These are phyloP conservation scores for Narcine bancroftii DNA, from an alignment of 2,113 vertebrate genomes.

Conservation along the genomic window DNA sequence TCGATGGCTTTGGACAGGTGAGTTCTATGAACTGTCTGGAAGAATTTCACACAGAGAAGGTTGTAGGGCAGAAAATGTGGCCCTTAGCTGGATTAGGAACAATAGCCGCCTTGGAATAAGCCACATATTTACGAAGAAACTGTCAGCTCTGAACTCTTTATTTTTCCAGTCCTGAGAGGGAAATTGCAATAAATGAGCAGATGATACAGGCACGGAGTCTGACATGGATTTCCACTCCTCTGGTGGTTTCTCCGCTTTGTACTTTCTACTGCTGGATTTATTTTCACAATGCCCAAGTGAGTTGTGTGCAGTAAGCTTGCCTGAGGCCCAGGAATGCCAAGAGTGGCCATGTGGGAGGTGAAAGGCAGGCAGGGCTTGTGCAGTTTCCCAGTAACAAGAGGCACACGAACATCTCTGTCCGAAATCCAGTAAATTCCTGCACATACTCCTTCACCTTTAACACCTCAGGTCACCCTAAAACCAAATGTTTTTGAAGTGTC, in stretches of 20 bases:
- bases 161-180: background rate
- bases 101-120: background rate
- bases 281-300: background rate
- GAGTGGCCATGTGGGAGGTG: no score
- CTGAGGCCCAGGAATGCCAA: background rate
- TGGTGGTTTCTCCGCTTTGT: background rate
- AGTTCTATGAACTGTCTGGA: no score
- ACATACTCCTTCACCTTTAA: no score
- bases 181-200: conserved; percentile 17
- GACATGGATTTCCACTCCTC: background rate
- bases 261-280: background rate
- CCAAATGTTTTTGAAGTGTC: background rate
- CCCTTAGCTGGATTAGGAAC: background rate
- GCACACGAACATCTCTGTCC: no score
- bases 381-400: no score
- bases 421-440: no score
- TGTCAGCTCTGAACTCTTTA: background rate
- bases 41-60: background rate
- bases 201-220: background rate
- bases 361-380: no score
- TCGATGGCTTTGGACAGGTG: background rate
- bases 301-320: background rate
- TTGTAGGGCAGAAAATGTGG: no score
- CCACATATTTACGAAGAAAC: background rate
- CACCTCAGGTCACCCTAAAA: background rate